Conservation (phyloP, 2,888 invertebrate genomes). For the Monopis laevigella region DNA sequence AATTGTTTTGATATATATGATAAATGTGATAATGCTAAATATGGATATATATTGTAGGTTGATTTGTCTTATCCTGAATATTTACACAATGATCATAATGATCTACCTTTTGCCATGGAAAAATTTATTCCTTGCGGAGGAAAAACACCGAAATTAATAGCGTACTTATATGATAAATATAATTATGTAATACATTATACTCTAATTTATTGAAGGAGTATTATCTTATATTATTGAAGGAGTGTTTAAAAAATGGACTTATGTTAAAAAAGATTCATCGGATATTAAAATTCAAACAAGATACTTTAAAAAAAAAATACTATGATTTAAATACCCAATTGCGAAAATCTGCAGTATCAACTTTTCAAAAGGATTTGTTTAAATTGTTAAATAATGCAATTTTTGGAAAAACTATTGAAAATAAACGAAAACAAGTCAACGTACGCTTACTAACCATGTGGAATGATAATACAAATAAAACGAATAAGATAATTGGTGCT, state of each 20-base stretch:
- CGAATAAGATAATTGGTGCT: slow-evolving; percentile 21
- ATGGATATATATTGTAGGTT: not conserved
- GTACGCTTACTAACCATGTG: slow-evolving; percentile 29
- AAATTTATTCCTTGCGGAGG: not conserved
- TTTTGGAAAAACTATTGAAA: too few relatives aligned
- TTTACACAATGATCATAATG: not conserved
- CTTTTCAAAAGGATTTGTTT: slow-evolving; percentile 35
- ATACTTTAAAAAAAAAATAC: slow-evolving; percentile 30
- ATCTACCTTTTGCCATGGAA: not conserved
- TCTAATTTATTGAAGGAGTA: too few relatives aligned
- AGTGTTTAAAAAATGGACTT: slow-evolving; percentile 23
- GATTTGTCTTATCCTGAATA: not conserved
- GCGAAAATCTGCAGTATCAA: slow-evolving; percentile 24
- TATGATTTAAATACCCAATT: slow-evolving; percentile 35
- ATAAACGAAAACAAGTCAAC: too few relatives aligned
- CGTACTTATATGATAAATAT: slow-evolving; percentile 21
- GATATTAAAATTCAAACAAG: slow-evolving; percentile 31
- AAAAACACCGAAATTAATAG: slow-evolving; percentile 20
- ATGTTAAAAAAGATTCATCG: slow-evolving; percentile 27
- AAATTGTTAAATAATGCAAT: slow-evolving; percentile 26
- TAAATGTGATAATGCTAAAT: not conserved
- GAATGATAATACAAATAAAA: slow-evolving; percentile 20
- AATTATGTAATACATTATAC: slow-evolving; percentile 26
- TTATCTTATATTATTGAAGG: too few relatives aligned
- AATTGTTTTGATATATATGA: not conserved